Base-by-base conservation (phyloP, 2,113 vertebrate species). In the Columba livia region DNA sequence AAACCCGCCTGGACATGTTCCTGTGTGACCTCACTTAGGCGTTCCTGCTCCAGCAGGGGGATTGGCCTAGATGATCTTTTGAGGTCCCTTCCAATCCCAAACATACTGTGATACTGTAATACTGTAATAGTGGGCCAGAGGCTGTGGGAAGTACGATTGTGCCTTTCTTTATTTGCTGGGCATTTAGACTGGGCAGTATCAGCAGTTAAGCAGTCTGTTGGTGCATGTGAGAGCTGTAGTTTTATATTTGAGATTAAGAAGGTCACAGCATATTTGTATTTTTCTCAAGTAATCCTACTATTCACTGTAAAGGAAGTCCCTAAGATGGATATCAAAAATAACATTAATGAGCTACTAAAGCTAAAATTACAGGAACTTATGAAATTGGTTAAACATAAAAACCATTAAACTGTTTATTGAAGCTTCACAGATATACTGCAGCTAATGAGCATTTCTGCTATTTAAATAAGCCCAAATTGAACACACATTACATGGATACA, bases 311-410 rank as follows among this genome's bases (percentile, higher is more conserved):
- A 97, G 96, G 95, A 95, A 97, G 94, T 92, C 90, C 96, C 67
- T 96, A 97, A 98, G 97, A 98, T 98, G 97, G 88, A 97, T 98
- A 98, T 98, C 97, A 98, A 97, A 98, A 98, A 98, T 97, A 98
- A 98, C 97, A 97, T 97, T 98, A 98, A 98, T 98, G 98, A 98
- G 98, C 97, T 98, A 97, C 97, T 98, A 98, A 98, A 97, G 97
- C 97, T 98, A 97, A 98, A 98, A 98, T 98, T 98, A 98, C 95
- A 97, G 96, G 97, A 98, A 98, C 97, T 98, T 98, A 98, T 96
- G 94, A 98, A 98, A 98, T 98, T 98, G 98, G 98, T 98, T 98
- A 98, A 98, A 98, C 98, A 98, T 97, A 98, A 97, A 98, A 98
- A 98, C 98, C 98, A 98, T 98, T 98, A 98, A 98, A 98, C 97